A percentile compares a stretch with the other conserved stretches of the same genome.
Conservation (phyloP, 2,888 invertebrate genomes). For the Criorhina ranunculi region DNA sequence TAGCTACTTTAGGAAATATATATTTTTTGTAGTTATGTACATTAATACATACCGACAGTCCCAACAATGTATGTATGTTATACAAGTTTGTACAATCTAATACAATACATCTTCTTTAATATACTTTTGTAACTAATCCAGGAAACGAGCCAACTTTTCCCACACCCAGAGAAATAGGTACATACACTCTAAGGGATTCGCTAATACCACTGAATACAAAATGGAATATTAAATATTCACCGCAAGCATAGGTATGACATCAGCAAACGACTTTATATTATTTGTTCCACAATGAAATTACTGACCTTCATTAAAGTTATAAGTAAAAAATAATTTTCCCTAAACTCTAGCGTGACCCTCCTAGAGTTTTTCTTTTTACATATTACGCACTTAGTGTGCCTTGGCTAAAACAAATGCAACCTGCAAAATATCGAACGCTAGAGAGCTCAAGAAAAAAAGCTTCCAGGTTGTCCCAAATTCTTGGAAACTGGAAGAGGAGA, state of each 20-base stretch:
- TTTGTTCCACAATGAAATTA: neutral
- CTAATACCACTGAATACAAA: conserved; percentile 15
- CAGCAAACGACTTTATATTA: neutral
- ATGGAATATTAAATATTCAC: conserved; percentile 30
- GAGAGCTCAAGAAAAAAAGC: conserved; percentile 54
- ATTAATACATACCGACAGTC: too few species aligned
- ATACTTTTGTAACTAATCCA: conserved; percentile 10
- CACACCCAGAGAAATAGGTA: neutral
- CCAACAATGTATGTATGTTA: too few species aligned
- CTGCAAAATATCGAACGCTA: conserved; percentile 71
- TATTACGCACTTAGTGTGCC: conserved; percentile 43
- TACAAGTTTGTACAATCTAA: neutral
- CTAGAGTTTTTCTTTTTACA: conserved; percentile 1
- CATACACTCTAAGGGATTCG: conserved; percentile 10
- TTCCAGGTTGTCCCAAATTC: conserved; percentile 64
- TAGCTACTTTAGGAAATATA: too few species aligned
- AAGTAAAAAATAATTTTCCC: conserved; percentile 17
- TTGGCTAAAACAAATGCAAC: conserved; percentile 52
- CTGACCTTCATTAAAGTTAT: conserved; percentile 24
- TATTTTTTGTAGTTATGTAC: too few species aligned
- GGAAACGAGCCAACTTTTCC: conserved; percentile 14
- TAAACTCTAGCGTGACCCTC: neutral
- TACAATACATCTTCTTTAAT: neutral
- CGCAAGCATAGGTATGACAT: conserved; percentile 9
- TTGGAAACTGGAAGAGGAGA: conserved; percentile 69